Percentiles rank a stretch among this genome's conserved stretches.
These are phyloP conservation scores for Amphipoea lucens DNA, from an alignment of 2,888 invertebrate genomes.

Conservation along the genomic window DNA sequence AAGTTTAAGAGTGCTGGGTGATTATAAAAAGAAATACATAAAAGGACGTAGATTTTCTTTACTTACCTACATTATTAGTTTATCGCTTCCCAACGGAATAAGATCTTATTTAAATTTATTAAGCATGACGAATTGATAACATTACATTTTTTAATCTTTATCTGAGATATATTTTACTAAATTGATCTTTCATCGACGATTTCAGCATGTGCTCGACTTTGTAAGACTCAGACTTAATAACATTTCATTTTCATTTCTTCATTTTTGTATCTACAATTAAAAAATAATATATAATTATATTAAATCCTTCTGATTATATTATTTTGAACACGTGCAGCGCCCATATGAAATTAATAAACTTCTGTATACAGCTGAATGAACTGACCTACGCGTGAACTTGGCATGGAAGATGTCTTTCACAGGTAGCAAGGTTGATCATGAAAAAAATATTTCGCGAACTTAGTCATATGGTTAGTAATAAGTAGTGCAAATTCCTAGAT, in stretches of 20 bases:
- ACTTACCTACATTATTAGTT: not conserved
- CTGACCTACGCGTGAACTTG: conserved; percentile 66
- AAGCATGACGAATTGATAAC: too few relatives aligned
- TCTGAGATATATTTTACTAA: not conserved
- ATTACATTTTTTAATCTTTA: too few relatives aligned
- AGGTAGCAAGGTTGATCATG: conserved; percentile 57
- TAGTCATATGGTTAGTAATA: conserved; percentile 25
- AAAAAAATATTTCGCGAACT: conserved; percentile 61
- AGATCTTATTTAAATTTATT: too few relatives aligned
- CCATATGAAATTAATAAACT: conserved; percentile 12
- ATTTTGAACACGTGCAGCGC: conserved; percentile 2
- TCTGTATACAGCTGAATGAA: conserved; percentile 38
- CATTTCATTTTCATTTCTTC: not conserved
- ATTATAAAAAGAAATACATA: not conserved
- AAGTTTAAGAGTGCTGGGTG: not conserved
- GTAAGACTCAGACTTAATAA: not conserved
- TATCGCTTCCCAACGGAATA: not conserved
- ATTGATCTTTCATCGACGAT: not conserved
- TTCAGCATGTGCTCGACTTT: not conserved
- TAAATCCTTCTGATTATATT: not conserved
- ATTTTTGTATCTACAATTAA: not conserved
- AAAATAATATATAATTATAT: not conserved
- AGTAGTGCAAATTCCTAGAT: not conserved
- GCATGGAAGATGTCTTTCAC: conserved; percentile 61
- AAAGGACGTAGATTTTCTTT: not conserved